Base-by-base conservation (phyloP, 2,113 vertebrate genomes). In the Antigone vipio region DNA sequence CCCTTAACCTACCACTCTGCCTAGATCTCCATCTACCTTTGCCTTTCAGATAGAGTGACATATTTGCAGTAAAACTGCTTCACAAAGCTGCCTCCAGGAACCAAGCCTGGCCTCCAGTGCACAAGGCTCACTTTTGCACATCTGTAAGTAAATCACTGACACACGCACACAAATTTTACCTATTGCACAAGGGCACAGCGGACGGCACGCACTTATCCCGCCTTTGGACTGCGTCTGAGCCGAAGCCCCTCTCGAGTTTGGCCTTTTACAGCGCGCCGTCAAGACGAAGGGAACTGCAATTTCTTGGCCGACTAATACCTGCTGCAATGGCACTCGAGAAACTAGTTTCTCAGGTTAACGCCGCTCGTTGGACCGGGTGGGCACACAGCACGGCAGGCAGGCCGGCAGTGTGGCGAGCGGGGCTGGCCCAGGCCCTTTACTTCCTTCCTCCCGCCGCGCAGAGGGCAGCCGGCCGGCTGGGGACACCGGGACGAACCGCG, bases 121-220 rank as follows among this genome's bases (percentile, higher is more conserved):
- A 1, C n/a, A 5, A 16, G 35, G 34, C 34, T 27, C 13, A 0
- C 10, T 11, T 32, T 34, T 12, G 7, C 23, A 8, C n/a, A 5
- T 10, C 0, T 0, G 21, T 2, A 20, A 29, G 47, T 24, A 11
- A 67, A 22, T 29, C 4, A 6, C 38, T 18, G 2, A 7, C 3
- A 18, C 50, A 2, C 3, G 3, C 53, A 40, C 11, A 1, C 17
- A 4, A 2, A 5, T 21, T 47, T 21, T 55, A 55, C 26, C 27
- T 29, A 29, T 3, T 4, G 5, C 62, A 11, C 27, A 4, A 3
- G 35, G 32, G 22, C 22, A 1, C 50, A 23, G 53, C 32, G 24
- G 11, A 2, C 60, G 5, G 45, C n/a, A 3, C 6, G 2, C 42
- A 4, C 52, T n/a, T 11, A 29, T 35, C 76, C 44, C 20, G 1